phyloP scores from a whole-genome alignment of 1,140 invertebrate genomes.

The Bombus pascuorum region DNA sequence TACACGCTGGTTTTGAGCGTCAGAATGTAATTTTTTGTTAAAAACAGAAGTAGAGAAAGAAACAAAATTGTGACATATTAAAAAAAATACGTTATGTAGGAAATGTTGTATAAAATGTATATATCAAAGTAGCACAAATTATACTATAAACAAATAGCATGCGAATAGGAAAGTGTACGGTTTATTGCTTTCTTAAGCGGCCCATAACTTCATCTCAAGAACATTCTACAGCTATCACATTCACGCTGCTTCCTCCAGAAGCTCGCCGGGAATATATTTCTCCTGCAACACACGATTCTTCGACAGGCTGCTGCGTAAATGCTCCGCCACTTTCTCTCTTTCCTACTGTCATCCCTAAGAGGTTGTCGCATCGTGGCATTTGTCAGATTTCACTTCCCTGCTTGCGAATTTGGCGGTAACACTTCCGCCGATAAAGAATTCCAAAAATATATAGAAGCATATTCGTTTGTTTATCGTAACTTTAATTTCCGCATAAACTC shows the following conservation, averaged over 20 bases:
- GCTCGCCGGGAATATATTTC: background rate
- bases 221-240: slow-evolving; percentile 26
- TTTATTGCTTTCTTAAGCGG: slow-evolving; percentile 12
- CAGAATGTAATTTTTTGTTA: background rate
- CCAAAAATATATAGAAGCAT: background rate
- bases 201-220: slow-evolving; percentile 23
- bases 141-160: background rate
- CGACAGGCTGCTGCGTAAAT: slow-evolving; percentile 29
- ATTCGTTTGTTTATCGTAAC: background rate
- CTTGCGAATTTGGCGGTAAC: background rate
- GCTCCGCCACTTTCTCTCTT: background rate
- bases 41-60: background rate
- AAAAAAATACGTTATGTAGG: background rate
- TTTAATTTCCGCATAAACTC: background rate
- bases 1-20: background rate
- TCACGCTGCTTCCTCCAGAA: slow-evolving; percentile 8
- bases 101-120: background rate
- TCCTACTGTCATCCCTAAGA: background rate
- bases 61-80: background rate
- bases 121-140: background rate
- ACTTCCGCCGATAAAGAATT: background rate
- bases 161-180: background rate
- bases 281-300: slow-evolving; percentile 5
- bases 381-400: slow-evolving; percentile 26
- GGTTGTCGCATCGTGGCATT: slow-evolving; percentile 13